Base-by-base conservation (phyloP, 1,140 invertebrate species). In the Drosophila sechellia region DNA sequence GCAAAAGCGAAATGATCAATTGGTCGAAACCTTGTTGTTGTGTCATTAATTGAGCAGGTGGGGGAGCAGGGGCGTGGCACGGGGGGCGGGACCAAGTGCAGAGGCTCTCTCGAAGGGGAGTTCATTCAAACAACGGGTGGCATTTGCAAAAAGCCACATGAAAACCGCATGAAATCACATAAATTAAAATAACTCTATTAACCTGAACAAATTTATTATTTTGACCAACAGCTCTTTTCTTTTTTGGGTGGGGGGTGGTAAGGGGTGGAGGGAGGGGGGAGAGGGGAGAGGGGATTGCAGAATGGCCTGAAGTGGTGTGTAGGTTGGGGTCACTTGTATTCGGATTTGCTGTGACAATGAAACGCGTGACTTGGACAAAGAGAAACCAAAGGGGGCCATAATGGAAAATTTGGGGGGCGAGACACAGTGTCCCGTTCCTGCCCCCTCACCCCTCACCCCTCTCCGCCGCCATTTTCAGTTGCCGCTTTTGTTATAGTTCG, bases 171-270 rank as follows among this genome's bases (percentile, higher is more conserved):
- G 83, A 84, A 89, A 87, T 87, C 83, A 89, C 83, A 87, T 87
- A 87, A 87, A 89, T 87, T 87, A 87, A 89, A 89, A 87, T 87
- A 89, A 84, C 84, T 87, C 84, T 87, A 87, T 87, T 87, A 87
- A 87, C 84, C 83, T 87, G 79, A 87, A 87, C 84, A 83, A 87
- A 87, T 87, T 87, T 87, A 87, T 87, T 87, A 89, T 89, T 87
- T 89, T 83, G 84, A 79, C 84, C 83, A 87, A 66, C 80, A 53
- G 60, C 56, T 63, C 71, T 66, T 63, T 22, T 39, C 46, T 50
- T 48, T 39, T 17, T 17, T 17, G 17, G 17, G 17, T 17, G 15
- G 12, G 11, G 12, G 15, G 4, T 2, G 17, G 17, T 17, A 17
- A 17, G 11, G n/a, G 46, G 0, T 13, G 27, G 5, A 4, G 4